These are phyloP conservation scores for Cryptoblepharus egeriae DNA, from an alignment of 2,797 vertebrate genomes.

Conservation along the genomic window DNA sequence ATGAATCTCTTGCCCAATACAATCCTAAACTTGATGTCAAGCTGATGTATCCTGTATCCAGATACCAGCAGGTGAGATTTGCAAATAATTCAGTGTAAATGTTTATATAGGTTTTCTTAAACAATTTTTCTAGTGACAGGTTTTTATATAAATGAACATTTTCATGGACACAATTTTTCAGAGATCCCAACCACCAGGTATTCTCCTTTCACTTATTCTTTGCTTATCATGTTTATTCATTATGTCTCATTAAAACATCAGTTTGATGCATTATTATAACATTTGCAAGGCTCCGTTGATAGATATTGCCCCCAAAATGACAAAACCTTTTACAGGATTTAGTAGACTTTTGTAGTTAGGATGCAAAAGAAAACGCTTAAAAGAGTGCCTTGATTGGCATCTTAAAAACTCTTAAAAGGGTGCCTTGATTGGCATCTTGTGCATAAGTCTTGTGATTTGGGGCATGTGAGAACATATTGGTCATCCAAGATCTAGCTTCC, in stretches of 20 bases:
- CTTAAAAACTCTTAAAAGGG: neutral
- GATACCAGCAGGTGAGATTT: constrained; percentile 81
- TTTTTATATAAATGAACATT: neutral
- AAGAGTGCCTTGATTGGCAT: neutral
- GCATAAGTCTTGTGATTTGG: neutral
- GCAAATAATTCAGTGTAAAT: neutral
- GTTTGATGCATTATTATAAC: neutral
- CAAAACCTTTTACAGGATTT: neutral
- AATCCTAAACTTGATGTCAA: constrained; percentile 94
- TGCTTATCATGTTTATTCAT: neutral
- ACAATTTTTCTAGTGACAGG: neutral
- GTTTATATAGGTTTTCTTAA: neutral
- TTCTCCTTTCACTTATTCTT: neutral
- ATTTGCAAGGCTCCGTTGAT: neutral
- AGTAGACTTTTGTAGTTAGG: neutral
- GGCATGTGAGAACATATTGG: neutral
- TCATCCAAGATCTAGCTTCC: neutral
- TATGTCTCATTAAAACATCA: neutral
- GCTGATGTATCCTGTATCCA: constrained; percentile 90
- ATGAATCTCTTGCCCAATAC: constrained; percentile 93
- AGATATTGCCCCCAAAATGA: neutral
- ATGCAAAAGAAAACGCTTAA: neutral
- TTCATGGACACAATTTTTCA: neutral
- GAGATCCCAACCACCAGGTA: neutral
- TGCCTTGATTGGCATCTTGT: neutral